Evolutionary conservation across 2,797 vertebrate genomes (phyloP), one percentile per base, ranked within the genome.

Genomic region (Argyrosomus regius): DNA sequence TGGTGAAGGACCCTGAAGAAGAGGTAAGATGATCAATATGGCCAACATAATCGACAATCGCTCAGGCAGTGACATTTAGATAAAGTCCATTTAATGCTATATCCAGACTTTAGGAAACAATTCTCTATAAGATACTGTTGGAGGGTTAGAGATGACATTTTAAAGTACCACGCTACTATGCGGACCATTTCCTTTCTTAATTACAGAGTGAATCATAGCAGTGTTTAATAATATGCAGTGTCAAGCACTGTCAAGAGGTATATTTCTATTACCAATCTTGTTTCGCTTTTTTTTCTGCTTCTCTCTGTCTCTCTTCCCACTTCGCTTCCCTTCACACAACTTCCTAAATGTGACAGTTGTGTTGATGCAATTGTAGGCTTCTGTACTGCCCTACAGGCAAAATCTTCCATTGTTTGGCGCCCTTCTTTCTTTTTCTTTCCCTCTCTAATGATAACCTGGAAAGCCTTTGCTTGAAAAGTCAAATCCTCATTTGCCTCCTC

Each of bases 61-160:
- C 79, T 71, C 63, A 77, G 73, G 89, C 86, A 77, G 54, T 90
- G 92, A 84, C 92, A 93, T 94, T 94, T 92, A 86, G 83, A 88
- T 89, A 87, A 91, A 88, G 77, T 75, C 69, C 48, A 77, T 90
- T 88, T 88, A 89, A 92, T 85, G 71, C 65, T 64, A 48, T 81
- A 78, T 75, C 63, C n/a, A 46, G 73, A 77, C 66, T 92, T 84
- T 39, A 57, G 58, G 56, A 76, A 81, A 88, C 72, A 84, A 79
- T 80, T 77, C 64, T 18, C 72, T 18, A 26, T 86, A 72, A 81
- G 67, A 86, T 73, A 69, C 66, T 77, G 56, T 74, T 64, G 12
- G 45, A 81, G 65, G 82, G 84, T 82, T 63, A 67, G 45, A 77
- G 80, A 80, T 83, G 64, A 86, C 89, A 93, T 93, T 93, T 91